These are phyloP conservation scores for Entelurus aequoreus DNA, from an alignment of 2,113 vertebrate species.

Conservation along the genomic window DNA sequence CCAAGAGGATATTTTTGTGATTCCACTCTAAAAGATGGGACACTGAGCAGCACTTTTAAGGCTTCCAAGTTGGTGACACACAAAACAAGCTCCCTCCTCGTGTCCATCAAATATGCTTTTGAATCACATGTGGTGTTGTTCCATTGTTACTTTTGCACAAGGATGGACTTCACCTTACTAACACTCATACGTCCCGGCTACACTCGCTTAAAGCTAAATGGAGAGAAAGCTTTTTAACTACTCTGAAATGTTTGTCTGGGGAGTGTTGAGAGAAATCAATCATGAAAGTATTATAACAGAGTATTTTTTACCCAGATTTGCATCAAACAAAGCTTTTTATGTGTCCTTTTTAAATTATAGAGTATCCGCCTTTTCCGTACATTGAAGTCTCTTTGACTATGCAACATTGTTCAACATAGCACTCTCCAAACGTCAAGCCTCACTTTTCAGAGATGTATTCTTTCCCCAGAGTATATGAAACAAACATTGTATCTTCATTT, in stretches of 20 bases:
- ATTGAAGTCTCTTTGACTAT: conserved; percentile 59
- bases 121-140: conserved; percentile 43
- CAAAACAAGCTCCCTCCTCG: conserved; percentile 12
- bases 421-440: conserved; percentile 40
- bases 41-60: conserved; percentile 34
- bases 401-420: conserved; percentile 58
- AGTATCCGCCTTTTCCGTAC: not conserved
- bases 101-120: conserved; percentile 31
- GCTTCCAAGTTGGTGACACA: conserved; percentile 21
- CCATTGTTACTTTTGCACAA: conserved; percentile 57
- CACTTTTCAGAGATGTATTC: conserved; percentile 52
- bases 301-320: conserved; percentile 34
- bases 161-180: conserved; percentile 28
- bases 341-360: conserved; percentile 36
- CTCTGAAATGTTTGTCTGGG: conserved; percentile 14
- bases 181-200: conserved; percentile 14
- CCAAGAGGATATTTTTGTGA: conserved; percentile 49
- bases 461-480: conserved; percentile 56
- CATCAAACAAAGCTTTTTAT: conserved; percentile 27
- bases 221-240: conserved; percentile 6
- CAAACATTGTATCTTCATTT: conserved; percentile 39
- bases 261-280: conserved; percentile 40
- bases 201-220: conserved; percentile 13
- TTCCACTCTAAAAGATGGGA: conserved; percentile 28
- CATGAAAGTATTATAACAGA: conserved; percentile 31